A percentile compares a stretch with the other conserved stretches of the same genome.
These are phyloP conservation scores for Jaculus jaculus DNA, from an alignment of 2,113 vertebrate genomes.

Conservation along the genomic window DNA sequence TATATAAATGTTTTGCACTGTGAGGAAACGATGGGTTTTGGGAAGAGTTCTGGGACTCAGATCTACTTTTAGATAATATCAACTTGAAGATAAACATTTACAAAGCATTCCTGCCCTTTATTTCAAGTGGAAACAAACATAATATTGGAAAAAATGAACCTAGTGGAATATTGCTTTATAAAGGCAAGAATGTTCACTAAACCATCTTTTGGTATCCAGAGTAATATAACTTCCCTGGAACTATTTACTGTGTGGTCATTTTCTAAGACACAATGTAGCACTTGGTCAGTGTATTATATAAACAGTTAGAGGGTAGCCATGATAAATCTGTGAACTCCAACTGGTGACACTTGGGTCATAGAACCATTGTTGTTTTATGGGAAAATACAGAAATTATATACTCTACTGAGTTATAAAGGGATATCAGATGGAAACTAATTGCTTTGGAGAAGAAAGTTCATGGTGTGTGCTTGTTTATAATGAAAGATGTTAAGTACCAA, in stretches of 20 bases:
- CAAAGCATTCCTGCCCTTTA: slow-evolving; percentile 18
- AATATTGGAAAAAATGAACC: slow-evolving; percentile 55
- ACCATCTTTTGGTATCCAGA: background rate
- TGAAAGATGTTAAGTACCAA: background rate
- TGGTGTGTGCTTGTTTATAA: background rate
- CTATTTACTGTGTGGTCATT: slow-evolving; percentile 2
- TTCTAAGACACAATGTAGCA: background rate
- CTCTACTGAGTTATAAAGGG: background rate
- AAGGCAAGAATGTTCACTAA: slow-evolving; percentile 46
- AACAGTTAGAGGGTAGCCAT: background rate
- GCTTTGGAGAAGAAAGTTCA: background rate
- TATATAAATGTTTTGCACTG: background rate
- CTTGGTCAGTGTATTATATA: slow-evolving; percentile 33
- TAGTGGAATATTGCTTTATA: slow-evolving; percentile 56
- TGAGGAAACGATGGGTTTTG: background rate
- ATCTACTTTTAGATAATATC: slow-evolving; percentile 36
- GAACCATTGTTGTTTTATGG: background rate
- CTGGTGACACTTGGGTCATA: background rate
- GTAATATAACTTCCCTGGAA: background rate
- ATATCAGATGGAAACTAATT: background rate
- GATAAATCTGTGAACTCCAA: background rate
- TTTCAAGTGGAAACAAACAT: slow-evolving; percentile 49
- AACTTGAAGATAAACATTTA: slow-evolving; percentile 52
- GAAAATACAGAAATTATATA: background rate
- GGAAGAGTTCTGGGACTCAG: background rate